Evolutionary conservation across 2,113 vertebrate genomes (phyloP), one percentile per base, ranked within the genome.

Genomic region (Hyperopisus bebe): DNA sequence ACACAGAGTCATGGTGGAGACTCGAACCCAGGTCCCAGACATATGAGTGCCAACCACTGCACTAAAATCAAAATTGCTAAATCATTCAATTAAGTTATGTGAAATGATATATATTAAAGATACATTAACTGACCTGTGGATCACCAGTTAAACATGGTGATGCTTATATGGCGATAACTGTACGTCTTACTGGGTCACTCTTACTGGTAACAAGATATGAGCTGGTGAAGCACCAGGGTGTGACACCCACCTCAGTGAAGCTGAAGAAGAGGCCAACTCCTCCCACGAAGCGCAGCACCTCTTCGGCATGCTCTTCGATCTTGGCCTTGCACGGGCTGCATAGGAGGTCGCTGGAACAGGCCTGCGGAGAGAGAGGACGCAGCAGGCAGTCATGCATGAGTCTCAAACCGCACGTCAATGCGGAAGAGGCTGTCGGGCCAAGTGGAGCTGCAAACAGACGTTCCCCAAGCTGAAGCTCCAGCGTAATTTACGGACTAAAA

Each of bases 231-330:
- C 11, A 19, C 11, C n/a, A 39, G 27, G 15, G 70, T 2, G 70
- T 35, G 13, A 80, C 74, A 42, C 95, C 86, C 88, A 99, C 98
- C 97, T 99, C 98, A 24, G 98, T 98, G 84, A 99, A 99, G 91
- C 98, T 99, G 96, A 99, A 99, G 95, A 99, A 99, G 89, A 99
- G 97, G 3, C 98, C 98, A 42, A 98, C 95, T 4, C 98, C 97
- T 0, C 98, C 98, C 0, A 99, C 97, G 62, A 97, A 97, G 88
- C 93, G 96, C 90, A 99, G 94, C 88, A 99, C 97, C 90, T 97
- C 95, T 8, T 95, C 97, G 0, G 97, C 95, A 0, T 98, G 97
- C 74, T 91, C 92, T 94, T 96, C 96, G 92, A 99, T 97, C 92
- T 95, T 97, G 0, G 91, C 92, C 1, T 96, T 96, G 88, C 98